A percentile compares a stretch with the other conserved stretches of the same genome.
These are phyloP conservation scores for Elysia chlorotica DNA, from an alignment of 1,140 invertebrate genomes.

Conservation along the genomic window DNA sequence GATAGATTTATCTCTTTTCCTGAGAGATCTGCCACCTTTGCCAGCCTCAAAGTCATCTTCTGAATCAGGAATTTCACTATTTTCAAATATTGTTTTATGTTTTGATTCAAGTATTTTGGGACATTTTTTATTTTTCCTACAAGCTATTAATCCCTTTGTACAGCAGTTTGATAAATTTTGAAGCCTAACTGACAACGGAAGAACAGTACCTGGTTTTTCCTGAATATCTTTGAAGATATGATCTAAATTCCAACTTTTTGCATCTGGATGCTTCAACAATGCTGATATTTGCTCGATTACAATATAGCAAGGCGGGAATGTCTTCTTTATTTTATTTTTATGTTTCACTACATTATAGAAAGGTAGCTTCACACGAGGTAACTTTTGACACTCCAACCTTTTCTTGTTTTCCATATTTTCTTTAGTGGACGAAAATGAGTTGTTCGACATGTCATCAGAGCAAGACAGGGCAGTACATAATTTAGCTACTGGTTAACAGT, in stretches of 20 bases:
- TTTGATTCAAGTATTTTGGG: background rate
- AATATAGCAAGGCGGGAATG: constrained; percentile 20
- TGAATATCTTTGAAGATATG: too few relatives aligned
- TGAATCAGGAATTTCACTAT: background rate
- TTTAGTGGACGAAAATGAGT: constrained; percentile 14
- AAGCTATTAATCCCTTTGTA: background rate
- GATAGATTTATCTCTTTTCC: constrained; percentile 10
- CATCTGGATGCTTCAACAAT: too few relatives aligned
- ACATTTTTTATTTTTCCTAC: background rate
- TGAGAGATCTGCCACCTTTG: background rate
- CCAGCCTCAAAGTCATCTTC: background rate
- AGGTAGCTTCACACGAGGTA: background rate
- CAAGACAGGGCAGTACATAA: too few relatives aligned
- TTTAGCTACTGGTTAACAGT: too few relatives aligned
- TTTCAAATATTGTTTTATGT: constrained; percentile 11
- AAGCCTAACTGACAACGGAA: constrained; percentile 1
- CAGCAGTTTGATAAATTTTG: background rate
- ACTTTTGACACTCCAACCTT: background rate
- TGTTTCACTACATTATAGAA: background rate
- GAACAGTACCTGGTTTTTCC: too few relatives aligned
- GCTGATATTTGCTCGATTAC: constrained; percentile 1
- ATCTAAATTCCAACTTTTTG: too few relatives aligned
- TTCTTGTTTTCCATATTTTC: constrained; percentile 7
- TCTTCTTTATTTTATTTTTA: constrained; percentile 9
- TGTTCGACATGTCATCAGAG: constrained; percentile 7